A percentile compares a stretch with the other conserved stretches of the same genome.
Evolutionary conservation across 2,113 vertebrate genomes (phyloP).

Genomic region (Microtus pennsylvanicus): DNA sequence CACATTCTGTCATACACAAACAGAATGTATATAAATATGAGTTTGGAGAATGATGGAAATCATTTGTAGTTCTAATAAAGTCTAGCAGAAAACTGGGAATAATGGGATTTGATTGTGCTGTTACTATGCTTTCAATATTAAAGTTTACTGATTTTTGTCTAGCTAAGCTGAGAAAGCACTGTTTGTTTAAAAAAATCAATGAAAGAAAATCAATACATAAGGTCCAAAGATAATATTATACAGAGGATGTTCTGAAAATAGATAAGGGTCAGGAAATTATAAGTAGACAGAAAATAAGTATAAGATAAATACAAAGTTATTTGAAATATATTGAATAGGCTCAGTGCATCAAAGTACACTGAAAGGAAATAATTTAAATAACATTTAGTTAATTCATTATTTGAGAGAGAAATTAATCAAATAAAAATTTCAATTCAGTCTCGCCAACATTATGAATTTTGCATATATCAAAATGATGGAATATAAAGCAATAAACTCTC

Average conservation of each 20-base stretch:
- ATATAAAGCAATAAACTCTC: background rate
- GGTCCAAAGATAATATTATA: background rate
- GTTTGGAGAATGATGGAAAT: too few species aligned
- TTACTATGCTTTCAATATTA: background rate
- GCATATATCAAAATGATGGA: background rate
- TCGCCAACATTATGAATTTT: background rate
- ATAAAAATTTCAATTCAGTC: background rate
- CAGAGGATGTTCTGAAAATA: background rate
- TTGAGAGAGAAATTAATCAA: background rate
- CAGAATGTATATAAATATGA: too few species aligned
- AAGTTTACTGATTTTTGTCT: background rate
- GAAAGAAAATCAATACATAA: background rate
- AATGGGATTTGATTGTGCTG: background rate
- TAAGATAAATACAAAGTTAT: background rate
- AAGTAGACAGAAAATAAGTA: slow-evolving; percentile 24
- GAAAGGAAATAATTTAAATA: background rate
- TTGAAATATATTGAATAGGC: background rate
- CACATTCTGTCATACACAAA: too few species aligned
- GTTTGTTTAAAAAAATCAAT: background rate
- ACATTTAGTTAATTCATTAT: background rate
- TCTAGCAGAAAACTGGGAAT: too few species aligned
- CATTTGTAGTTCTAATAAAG: too few species aligned
- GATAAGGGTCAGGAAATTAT: background rate
- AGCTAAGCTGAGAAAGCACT: background rate
- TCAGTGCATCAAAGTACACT: background rate